phyloP scores from a whole-genome alignment of 1,140 invertebrate genomes.

The Mya arenaria region DNA sequence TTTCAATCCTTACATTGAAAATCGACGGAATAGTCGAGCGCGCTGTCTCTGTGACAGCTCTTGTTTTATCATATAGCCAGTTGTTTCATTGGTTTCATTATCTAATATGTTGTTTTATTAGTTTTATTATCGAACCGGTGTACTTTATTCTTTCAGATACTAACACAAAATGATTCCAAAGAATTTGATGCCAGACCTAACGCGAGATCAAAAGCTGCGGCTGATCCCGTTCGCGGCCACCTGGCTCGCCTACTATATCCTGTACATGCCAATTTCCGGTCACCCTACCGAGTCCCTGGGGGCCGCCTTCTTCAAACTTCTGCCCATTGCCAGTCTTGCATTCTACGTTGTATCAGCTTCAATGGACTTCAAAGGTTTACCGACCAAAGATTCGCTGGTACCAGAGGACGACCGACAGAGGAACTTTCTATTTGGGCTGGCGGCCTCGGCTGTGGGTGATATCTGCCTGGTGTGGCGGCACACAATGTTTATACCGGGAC shows the following conservation, averaged over 20 bases:
- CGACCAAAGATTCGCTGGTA: constrained; percentile 1
- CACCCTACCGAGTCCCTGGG: constrained; percentile 51
- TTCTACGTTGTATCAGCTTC: constrained; percentile 35
- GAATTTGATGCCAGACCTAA: background rate
- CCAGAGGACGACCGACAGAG: constrained; percentile 19
- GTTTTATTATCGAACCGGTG: too few relatives aligned
- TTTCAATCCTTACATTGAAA: too few relatives aligned
- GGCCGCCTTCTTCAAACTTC: constrained; percentile 54
- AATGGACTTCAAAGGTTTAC: constrained; percentile 16
- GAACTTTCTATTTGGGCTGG: constrained; percentile 42
- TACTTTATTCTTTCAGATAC: too few relatives aligned
- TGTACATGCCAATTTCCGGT: constrained; percentile 44
- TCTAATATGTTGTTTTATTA: too few relatives aligned
- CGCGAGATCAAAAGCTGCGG: constrained; percentile 16
- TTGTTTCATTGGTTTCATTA: too few relatives aligned
- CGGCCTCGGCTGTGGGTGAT: constrained; percentile 59
- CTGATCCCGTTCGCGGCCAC: constrained; percentile 53
- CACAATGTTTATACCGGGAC: constrained; percentile 59
- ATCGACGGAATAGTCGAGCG: too few relatives aligned
- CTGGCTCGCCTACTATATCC: constrained; percentile 44
- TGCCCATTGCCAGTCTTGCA: constrained; percentile 50
- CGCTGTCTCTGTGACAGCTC: too few relatives aligned
- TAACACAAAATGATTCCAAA: constrained; percentile 29
- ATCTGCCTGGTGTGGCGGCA: constrained; percentile 58
- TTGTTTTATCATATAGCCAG: too few relatives aligned